These are phyloP conservation scores for Globodera rostochiensis DNA, from an alignment of 1,140 invertebrate genomes.

Conservation along the genomic window DNA sequence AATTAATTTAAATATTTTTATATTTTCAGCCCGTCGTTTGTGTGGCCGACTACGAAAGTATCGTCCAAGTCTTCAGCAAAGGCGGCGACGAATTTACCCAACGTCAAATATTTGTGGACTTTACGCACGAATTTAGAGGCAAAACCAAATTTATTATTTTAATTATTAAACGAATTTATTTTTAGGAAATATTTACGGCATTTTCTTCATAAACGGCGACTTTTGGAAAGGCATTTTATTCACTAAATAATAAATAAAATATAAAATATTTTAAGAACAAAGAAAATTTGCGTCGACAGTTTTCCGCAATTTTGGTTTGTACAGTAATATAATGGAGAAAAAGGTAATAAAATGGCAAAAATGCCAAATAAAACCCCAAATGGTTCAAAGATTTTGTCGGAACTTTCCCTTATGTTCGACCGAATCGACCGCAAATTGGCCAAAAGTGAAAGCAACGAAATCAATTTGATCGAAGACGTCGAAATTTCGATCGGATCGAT, in stretches of 20 bases:
- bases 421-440: slow-evolving; percentile 38
- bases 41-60: slow-evolving; percentile 37
- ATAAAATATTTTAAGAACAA: background rate
- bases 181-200: slow-evolving; percentile 15
- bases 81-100: slow-evolving; percentile 30
- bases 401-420: slow-evolving; percentile 40
- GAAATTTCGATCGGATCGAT: slow-evolving; percentile 45
- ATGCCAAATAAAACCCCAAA: no score
- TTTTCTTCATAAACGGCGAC: slow-evolving; percentile 17
- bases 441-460: slow-evolving; percentile 5
- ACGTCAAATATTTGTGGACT: slow-evolving; percentile 17
- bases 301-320: slow-evolving; percentile 39
- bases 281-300: slow-evolving; percentile 32
- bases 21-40: slow-evolving; percentile 29
- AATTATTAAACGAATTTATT: background rate
- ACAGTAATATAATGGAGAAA: slow-evolving; percentile 39
- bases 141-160: background rate
- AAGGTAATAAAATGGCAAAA: slow-evolving; percentile 9
- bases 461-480: slow-evolving; percentile 34
- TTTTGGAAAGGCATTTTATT: slow-evolving; percentile 11
- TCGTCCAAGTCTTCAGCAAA: slow-evolving; percentile 36
- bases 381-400: slow-evolving; percentile 38
- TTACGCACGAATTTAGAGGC: slow-evolving; percentile 17
- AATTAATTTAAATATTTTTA: background rate
- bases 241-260: background rate